A percentile compares a stretch with the other conserved stretches of the same genome.
These are phyloP conservation scores for Scaptomyza montana DNA, from an alignment of 1,140 invertebrate species.

Conservation along the genomic window DNA sequence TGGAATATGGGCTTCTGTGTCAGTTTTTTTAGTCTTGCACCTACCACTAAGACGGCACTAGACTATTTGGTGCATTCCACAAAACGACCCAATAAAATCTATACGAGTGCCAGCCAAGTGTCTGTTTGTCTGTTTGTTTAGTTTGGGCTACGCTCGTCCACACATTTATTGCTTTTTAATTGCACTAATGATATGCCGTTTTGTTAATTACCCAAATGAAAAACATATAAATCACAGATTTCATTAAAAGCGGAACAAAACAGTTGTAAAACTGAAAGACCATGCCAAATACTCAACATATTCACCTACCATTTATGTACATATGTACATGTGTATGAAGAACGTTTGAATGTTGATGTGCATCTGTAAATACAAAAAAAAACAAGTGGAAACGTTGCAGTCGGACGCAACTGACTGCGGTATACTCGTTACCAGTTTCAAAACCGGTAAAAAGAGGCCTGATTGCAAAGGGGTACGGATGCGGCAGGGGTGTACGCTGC, in stretches of 20 bases:
- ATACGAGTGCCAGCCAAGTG: slow-evolving; percentile 53
- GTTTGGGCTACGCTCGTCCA: slow-evolving; percentile 18
- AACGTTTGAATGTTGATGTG: not conserved
- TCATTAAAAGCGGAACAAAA: slow-evolving; percentile 40
- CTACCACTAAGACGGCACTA: slow-evolving; percentile 5
- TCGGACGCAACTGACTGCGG: too few relatives aligned
- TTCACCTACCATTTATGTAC: slow-evolving; percentile 40
- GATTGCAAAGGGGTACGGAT: too few relatives aligned
- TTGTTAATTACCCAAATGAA: slow-evolving; percentile 62
- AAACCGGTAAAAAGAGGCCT: too few relatives aligned
- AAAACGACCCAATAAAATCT: slow-evolving; percentile 75
- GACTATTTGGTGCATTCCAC: slow-evolving; percentile 42
- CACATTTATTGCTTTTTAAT: slow-evolving; percentile 73
- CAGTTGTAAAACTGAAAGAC: slow-evolving; percentile 31
- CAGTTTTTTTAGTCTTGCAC: slow-evolving; percentile 48
- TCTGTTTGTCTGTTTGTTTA: slow-evolving; percentile 21
- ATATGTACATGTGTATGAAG: not conserved
- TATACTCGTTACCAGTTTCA: too few relatives aligned
- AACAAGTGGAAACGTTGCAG: too few relatives aligned
- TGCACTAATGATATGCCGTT: slow-evolving; percentile 65
- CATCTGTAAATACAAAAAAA: slow-evolving; percentile 20
- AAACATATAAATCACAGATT: slow-evolving; percentile 66
- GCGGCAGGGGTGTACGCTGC: too few relatives aligned
- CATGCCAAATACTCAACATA: slow-evolving; percentile 14
- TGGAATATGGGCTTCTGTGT: slow-evolving; percentile 50